A percentile compares a stretch with the other conserved stretches of the same genome.
Evolutionary conservation across 1,140 invertebrate species (phyloP).

Genomic region (Aphis craccivora): DNA sequence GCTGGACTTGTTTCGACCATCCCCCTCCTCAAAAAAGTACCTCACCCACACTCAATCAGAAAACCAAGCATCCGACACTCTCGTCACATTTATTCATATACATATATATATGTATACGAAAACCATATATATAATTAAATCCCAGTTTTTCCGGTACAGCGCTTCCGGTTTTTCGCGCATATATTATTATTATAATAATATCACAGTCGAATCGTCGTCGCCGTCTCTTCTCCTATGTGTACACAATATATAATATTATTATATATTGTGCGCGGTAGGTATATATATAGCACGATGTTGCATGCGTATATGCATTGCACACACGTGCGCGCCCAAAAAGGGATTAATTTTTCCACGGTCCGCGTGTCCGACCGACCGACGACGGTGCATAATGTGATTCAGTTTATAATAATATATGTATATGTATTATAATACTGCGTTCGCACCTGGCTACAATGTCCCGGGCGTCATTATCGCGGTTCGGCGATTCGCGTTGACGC

Average conservation of each 20-base stretch:
- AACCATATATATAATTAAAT: conserved; percentile 17
- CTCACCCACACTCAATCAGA: too few species aligned
- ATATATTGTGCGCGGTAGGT: background rate
- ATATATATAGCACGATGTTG: too few species aligned
- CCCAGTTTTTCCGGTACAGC: conserved; percentile 42
- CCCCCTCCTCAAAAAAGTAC: background rate
- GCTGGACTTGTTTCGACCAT: background rate
- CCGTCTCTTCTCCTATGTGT: background rate
- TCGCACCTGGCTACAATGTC: background rate
- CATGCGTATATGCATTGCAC: background rate
- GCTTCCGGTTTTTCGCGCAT: background rate
- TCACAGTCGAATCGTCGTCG: background rate
- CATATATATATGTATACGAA: background rate
- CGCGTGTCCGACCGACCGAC: background rate
- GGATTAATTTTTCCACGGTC: conserved; percentile 15
- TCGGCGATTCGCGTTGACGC: background rate
- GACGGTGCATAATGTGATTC: background rate
- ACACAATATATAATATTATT: background rate
- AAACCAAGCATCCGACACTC: background rate
- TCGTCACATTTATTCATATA: background rate
- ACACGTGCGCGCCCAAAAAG: conserved; percentile 17
- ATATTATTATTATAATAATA: background rate
- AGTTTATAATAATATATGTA: background rate
- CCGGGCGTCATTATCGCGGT: background rate
- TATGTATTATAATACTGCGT: background rate